These are phyloP conservation scores for Hydrolagus colliei DNA, from an alignment of 2,797 vertebrate species.

Conservation along the genomic window DNA sequence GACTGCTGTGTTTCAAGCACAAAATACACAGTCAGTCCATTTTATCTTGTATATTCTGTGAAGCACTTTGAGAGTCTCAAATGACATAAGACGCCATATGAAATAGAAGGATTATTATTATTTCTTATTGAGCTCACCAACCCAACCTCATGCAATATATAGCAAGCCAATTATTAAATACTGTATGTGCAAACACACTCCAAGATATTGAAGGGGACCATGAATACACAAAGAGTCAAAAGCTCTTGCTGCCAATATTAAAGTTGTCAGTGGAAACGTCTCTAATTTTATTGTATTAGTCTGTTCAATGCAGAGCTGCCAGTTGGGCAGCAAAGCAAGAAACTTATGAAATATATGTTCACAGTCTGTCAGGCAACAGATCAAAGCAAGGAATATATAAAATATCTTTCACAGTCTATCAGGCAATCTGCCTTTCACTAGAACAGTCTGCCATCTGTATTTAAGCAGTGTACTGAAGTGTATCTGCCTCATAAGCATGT, in stretches of 20 bases:
- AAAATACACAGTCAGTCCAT: no score
- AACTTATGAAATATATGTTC: not conserved
- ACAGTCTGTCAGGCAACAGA: not conserved
- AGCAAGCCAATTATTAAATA: not conserved
- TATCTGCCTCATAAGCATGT: not conserved
- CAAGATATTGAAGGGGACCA: not conserved
- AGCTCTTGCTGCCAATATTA: no score
- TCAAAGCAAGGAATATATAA: not conserved
- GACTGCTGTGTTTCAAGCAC: no score
- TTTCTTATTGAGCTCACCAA: not conserved
- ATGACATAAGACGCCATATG: no score
- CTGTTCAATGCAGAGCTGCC: no score
- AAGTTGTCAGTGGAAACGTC: no score
- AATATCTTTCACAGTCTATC: not conserved
- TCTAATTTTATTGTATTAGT: no score
- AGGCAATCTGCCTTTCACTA: not conserved
- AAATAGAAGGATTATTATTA: no score
- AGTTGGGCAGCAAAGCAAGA: not conserved
- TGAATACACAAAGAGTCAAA: no score
- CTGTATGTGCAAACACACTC: not conserved
- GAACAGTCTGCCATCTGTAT: not conserved
- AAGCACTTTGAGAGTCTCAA: no score
- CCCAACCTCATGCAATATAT: not conserved
- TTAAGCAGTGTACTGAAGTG: not conserved
- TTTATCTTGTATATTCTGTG: no score